Evolutionary conservation across 2,113 vertebrate species (phyloP).

Genomic region (Festucalex cinctus): DNA sequence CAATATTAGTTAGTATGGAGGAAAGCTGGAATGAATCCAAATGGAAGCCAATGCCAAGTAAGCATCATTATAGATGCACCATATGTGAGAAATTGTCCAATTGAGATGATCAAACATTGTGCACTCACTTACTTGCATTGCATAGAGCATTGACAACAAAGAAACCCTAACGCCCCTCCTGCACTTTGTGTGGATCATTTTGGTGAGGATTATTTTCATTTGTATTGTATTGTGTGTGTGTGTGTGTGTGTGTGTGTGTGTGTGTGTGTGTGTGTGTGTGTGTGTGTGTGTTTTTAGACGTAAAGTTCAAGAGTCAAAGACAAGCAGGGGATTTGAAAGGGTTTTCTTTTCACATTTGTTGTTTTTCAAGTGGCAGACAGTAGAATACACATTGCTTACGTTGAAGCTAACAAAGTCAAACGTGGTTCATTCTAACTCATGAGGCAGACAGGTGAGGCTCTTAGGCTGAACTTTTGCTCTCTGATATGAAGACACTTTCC

Average conservation of each 20-base stretch:
- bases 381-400: constrained; percentile 14
- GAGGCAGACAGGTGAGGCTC: background rate
- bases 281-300: constrained; percentile 37
- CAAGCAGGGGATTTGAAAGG: constrained; percentile 19
- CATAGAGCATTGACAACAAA: background rate
- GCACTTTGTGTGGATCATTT: background rate
- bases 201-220: constrained; percentile 44
- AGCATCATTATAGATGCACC: constrained; percentile 7
- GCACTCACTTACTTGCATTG: background rate
- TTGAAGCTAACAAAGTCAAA: constrained; percentile 18
- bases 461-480: constrained; percentile 3
- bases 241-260: constrained; percentile 34
- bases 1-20: constrained; percentile 6
- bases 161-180: constrained; percentile 38
- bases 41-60: constrained; percentile 4
- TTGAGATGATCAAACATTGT: constrained; percentile 12
- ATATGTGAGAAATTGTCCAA: constrained; percentile 2
- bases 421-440: background rate
- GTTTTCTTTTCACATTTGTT: constrained; percentile 6
- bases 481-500: background rate
- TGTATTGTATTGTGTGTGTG: constrained; percentile 29
- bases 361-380: constrained; percentile 21
- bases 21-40: background rate
- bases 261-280: constrained; percentile 34
- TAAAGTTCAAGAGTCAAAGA: constrained; percentile 28